Percentiles rank a stretch among this genome's conserved stretches.
phyloP scores from a whole-genome alignment of 1,140 invertebrate genomes.

The Coelopa frigida region DNA sequence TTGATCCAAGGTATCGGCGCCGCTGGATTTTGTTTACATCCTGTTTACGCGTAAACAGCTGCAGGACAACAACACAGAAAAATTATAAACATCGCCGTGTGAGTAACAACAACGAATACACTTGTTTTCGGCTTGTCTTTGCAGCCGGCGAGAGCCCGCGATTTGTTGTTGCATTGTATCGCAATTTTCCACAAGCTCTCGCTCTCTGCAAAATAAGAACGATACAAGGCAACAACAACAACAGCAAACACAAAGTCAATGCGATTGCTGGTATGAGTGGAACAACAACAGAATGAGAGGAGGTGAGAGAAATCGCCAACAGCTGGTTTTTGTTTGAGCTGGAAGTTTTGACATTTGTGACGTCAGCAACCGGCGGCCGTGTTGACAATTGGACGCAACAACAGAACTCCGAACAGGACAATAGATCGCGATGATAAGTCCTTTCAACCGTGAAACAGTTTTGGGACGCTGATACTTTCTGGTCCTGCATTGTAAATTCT shows the following conservation, averaged over 20 bases:
- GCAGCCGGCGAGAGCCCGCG: neutral
- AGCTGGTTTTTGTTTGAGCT: neutral
- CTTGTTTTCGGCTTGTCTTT: slow-evolving; percentile 3
- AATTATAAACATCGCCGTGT: too few relatives aligned
- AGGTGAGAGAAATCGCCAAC: neutral
- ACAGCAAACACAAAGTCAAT: neutral
- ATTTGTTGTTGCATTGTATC: slow-evolving; percentile 28
- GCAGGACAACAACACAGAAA: slow-evolving; percentile 21
- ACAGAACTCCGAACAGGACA: too few relatives aligned
- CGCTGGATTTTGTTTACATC: slow-evolving; percentile 39
- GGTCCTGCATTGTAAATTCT: too few relatives aligned
- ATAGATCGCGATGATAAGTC: too few relatives aligned
- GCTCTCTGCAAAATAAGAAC: slow-evolving; percentile 20
- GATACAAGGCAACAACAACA: slow-evolving; percentile 35
- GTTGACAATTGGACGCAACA: slow-evolving; percentile 11
- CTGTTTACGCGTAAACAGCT: slow-evolving; percentile 30
- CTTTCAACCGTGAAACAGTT: too few relatives aligned
- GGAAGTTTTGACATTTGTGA: neutral
- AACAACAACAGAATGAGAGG: neutral
- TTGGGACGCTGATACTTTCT: too few relatives aligned
- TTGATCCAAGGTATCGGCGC: slow-evolving; percentile 17
- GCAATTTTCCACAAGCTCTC: slow-evolving; percentile 30
- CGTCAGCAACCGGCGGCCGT: slow-evolving; percentile 11
- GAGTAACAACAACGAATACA: slow-evolving; percentile 18
- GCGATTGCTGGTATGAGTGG: neutral